Evolutionary conservation across 2,797 vertebrate species (phyloP), one percentile per base, ranked within the genome.

Genomic region (Dendrocincla tyrannina): DNA sequence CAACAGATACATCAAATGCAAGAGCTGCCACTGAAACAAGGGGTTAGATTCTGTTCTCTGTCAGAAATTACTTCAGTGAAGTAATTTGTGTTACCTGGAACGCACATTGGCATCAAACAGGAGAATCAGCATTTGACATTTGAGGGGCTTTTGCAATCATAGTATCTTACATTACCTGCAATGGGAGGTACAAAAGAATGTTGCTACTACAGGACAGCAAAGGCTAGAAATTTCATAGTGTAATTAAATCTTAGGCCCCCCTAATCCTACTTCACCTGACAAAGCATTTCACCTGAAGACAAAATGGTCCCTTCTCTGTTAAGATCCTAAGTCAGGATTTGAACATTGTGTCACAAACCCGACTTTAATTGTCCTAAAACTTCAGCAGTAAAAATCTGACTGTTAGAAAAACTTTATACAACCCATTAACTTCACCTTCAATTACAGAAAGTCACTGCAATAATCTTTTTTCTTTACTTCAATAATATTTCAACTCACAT

Each of bases 31-130:
- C 60, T 85, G 47, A 75, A 95, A 68, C 64, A 69, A 46, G 44
- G 42, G 67, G 24, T 60, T 46, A 64, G 72, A 72, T 85, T 80
- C 78, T 85, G 68, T 47, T 92, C 88, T 93, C 75, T 47, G 39
- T 58, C 82, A 91, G 64, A 95, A 97, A 94, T 89, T 82, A 91
- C 89, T 93, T 92, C 91, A 47, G 47, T 39, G 86, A 85, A 97
- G 89, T 94, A 63, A 89, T 91, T 68, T 83, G 72, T 75, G 53
- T 92, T 93, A 95, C 95, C 72, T 92, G 85, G 82, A 74, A 77
- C 35, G 58, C 89, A 92, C 81, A 89, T 2, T 85, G 86, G 92
- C 72, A 91, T 68, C 69, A 68, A 85, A 95, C 42, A 56, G 88
- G 66, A 96, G 63, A 94, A 82, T 91, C 90, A 93, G 84, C 72